Evolutionary conservation across 64 coral and sea anemone genomes (phyloP), one percentile per base, ranked within the genome.

Genomic region (Montipora foliosa): DNA sequence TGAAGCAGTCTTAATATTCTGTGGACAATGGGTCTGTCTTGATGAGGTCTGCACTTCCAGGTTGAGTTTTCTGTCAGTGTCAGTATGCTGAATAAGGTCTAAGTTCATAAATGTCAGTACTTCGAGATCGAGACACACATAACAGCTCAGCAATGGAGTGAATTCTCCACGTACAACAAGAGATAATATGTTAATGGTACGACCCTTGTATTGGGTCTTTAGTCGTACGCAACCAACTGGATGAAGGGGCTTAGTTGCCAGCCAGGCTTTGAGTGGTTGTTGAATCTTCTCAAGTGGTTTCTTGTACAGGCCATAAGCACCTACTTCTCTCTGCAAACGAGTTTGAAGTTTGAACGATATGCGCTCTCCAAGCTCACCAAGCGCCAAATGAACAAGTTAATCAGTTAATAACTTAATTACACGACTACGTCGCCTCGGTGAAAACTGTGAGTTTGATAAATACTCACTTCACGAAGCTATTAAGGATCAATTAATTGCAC

Each of bases 121-220:
- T 57, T 91, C 79, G 37, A 82, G 52, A 61, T 91, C 89, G 2
- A 91, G 49, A 50, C 89, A 91, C 1, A 78, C 89, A 81, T 91
- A 88, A 91, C 88, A 95, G 58, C 93, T 44, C 71, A 94, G 53
- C n/a, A 94, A 71, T 46, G 68, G 87, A 21, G 88, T 90, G 84
- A 84, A 90, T 57, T 90, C 67, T 67, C 87, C 87, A 66, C 84
- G 13, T 12, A 94, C 87, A 66, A 94, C 79, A 89, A 93, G 82
- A 20, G 68, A 93, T 49, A 93, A 87, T 72, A 93, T 52, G 58
- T 93, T 75, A 15, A 93, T 49, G 2, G 25, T 17, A 58, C 71
- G 74, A 74, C 16, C 13, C 74, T 45, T 66, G 12, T 64, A 89
- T 52, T 62, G 88, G 16, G 52, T 89, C 16, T 47, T 21, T 44